phyloP scores from a whole-genome alignment of 2,797 vertebrate genomes.

The Typhlichthys eigenmanni region DNA sequence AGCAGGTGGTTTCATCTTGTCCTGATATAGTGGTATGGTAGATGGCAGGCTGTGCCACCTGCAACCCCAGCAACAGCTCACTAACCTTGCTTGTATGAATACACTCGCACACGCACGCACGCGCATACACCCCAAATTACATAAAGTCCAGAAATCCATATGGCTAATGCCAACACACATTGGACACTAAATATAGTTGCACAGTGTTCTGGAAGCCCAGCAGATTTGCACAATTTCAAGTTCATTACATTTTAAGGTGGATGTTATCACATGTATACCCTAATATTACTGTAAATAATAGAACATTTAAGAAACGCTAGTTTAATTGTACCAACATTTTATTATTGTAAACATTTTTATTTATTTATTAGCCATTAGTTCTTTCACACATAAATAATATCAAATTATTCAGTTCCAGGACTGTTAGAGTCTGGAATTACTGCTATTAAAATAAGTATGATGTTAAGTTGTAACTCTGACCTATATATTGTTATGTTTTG shows the following conservation, averaged over 20 bases:
- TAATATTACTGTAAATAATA: not conserved
- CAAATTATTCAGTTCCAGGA: not conserved
- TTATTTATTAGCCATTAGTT: not conserved
- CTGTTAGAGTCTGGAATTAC: not conserved
- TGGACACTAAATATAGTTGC: constrained; percentile 14
- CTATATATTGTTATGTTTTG: not conserved
- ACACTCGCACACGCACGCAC: constrained; percentile 7
- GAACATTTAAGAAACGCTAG: no score
- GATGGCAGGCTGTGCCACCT: constrained; percentile 65
- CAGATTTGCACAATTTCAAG: not conserved
- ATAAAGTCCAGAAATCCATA: not conserved
- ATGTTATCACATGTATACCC: not conserved
- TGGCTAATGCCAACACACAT: constrained; percentile 21
- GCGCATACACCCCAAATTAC: constrained; percentile 4
- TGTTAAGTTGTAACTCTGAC: not conserved
- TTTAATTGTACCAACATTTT: not conserved
- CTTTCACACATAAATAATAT: not conserved
- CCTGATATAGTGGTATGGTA: constrained; percentile 55
- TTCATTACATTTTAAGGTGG: not conserved
- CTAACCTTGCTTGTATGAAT: constrained; percentile 24
- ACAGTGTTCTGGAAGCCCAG: not conserved
- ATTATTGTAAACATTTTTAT: not conserved
- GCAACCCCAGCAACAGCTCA: constrained; percentile 48
- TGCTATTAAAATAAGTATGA: not conserved
- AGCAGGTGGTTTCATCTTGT: constrained; percentile 59